A percentile compares a stretch with the other conserved stretches of the same genome.
Conservation (phyloP, 2,113 vertebrate species). For the Coreoperca whiteheadi region DNA sequence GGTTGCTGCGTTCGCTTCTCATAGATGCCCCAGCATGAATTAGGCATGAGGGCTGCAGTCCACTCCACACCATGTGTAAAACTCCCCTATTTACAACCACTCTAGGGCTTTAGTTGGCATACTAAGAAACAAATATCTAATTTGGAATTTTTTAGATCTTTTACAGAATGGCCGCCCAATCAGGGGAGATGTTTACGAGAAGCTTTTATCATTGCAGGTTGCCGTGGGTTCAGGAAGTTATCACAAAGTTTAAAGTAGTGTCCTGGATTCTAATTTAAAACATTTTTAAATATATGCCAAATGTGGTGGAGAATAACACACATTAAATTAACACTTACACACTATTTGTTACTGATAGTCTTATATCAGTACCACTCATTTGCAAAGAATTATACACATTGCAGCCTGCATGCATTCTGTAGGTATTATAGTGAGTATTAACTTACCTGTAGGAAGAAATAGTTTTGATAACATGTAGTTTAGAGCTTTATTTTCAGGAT, state of each 20-base stretch:
- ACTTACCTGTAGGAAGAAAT: not conserved
- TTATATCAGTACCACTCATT: not conserved
- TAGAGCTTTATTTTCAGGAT: no score
- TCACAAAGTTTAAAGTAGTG: not conserved
- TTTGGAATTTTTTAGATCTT: slow-evolving; percentile 88
- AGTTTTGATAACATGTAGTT: no score
- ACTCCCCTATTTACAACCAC: slow-evolving; percentile 89
- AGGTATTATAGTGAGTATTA: not conserved
- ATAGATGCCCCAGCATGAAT: slow-evolving; percentile 90
- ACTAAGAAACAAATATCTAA: slow-evolving; percentile 91
- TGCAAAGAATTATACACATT: not conserved
- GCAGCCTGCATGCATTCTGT: not conserved
- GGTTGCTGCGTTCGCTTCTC: slow-evolving; percentile 88
- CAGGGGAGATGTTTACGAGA: slow-evolving; percentile 12
- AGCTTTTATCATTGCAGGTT: slow-evolving; percentile 10
- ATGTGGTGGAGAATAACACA: no score
- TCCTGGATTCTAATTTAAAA: no score
- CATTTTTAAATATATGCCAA: not conserved
- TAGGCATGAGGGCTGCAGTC: slow-evolving; percentile 93
- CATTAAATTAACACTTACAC: not conserved
- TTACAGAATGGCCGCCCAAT: slow-evolving; percentile 83
- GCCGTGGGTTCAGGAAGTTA: slow-evolving; percentile 35
- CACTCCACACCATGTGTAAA: slow-evolving; percentile 85
- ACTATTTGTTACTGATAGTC: not conserved
- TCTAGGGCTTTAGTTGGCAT: slow-evolving; percentile 90